Base-by-base conservation (phyloP, 2,888 invertebrate species). In the Tenthredo livida region DNA sequence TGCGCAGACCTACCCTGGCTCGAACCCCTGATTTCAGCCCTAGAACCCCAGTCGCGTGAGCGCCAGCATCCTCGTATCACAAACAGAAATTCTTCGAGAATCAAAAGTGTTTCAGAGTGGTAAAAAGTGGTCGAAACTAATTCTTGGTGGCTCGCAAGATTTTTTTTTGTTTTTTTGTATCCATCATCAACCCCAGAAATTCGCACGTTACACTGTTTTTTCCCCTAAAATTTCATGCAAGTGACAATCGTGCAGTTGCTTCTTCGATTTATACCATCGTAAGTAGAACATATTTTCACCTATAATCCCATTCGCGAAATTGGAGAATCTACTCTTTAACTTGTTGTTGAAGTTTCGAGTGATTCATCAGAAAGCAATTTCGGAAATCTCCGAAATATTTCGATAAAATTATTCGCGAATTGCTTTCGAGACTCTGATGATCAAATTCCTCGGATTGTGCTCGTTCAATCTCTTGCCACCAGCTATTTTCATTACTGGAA, bases 21-120 rank as follows among this genome's bases (percentile, higher is more conserved):
- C 43, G 83, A 83, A 83, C 83, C 83, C 83, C 70, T 83, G 83
- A 83, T 70, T 83, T 83, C 54, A 70, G 67, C 25, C 83, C 83
- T 70, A 83, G 83, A 83, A 83, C 37, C 58, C 83, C 83, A 83
- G 83, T 83, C 83, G 83, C 70, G 83, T 67, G 70, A 65, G 83
- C 83, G 83, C 67, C 83, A 83, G 67, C 83, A 83, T 67, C 83
- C 83, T 40, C 17, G 67, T 83, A 47, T 33, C 83, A 83, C 67
- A 83, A 67, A 47, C 29, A 67, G 83, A 83, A 65, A n/a, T 47
- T 83, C 10, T 21, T n/a, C 12, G 12, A 9, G 80, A 58, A 10
- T 61, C 7, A n/a, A 12, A 80, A 80, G 80, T 80, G 78, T 7
- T 78, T 33, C 9, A 77, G 33, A 50, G 77, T 77, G 77, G 29